Conservation (phyloP, 2,113 vertebrate species). For the Psophia crepitans region DNA sequence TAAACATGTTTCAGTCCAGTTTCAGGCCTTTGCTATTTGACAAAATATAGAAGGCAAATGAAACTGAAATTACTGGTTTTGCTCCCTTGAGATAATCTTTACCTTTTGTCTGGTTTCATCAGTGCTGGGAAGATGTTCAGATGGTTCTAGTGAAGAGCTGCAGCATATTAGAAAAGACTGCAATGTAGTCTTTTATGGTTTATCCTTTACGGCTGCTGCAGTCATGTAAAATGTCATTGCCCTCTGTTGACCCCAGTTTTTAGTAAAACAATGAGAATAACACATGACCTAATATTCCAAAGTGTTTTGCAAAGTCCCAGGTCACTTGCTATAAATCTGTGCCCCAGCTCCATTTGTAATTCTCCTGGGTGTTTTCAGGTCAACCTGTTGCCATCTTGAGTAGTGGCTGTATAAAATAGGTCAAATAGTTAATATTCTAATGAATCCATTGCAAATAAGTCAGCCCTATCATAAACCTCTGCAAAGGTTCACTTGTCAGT, state of each 20-base stretch:
- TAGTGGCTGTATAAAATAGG: neutral
- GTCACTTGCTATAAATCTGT: neutral
- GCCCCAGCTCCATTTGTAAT: neutral
- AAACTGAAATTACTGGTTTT: neutral
- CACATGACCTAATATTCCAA: neutral
- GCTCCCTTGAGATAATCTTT: neutral
- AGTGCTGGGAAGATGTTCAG: neutral
- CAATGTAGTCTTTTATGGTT: neutral
- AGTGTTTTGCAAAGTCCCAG: neutral
- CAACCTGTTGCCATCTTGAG: neutral
- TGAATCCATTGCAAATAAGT: neutral
- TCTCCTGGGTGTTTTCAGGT: neutral
- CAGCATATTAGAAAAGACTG: neutral
- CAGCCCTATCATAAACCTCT: neutral
- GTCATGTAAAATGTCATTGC: neutral
- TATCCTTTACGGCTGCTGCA: neutral
- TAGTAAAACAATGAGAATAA: neutral
- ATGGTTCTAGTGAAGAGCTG: neutral
- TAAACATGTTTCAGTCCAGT: neutral
- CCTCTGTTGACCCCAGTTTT: neutral
- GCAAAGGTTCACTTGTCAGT: neutral
- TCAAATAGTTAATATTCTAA: constrained; percentile 29
- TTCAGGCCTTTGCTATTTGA: neutral
- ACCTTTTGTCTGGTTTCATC: neutral
- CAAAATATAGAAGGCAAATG: neutral